phyloP scores from a whole-genome alignment of 2,113 vertebrate species.

The Phodopus roborovskii region DNA sequence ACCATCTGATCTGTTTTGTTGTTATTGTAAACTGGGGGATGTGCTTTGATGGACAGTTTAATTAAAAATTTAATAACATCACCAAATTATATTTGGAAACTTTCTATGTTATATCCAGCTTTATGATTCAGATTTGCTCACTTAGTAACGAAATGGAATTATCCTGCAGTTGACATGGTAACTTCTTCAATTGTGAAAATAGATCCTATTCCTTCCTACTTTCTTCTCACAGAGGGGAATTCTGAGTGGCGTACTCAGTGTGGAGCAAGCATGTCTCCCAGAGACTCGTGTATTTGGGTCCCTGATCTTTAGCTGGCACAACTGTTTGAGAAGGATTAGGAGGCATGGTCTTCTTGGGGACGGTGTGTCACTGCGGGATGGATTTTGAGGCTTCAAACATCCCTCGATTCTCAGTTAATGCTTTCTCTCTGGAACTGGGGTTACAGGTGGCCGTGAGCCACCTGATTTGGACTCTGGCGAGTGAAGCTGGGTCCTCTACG shows the following conservation, averaged over 20 bases:
- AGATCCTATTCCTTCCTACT: neutral
- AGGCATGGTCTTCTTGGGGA: neutral
- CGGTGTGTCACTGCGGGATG: neutral
- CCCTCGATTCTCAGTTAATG: neutral
- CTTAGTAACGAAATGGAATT: conserved; percentile 34
- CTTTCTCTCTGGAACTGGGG: neutral
- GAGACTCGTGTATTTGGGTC: neutral
- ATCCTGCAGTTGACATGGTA: neutral
- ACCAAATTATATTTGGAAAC: conserved; percentile 29
- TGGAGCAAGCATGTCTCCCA: neutral
- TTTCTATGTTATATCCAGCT: neutral
- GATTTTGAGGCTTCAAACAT: neutral
- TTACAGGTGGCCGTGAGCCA: neutral
- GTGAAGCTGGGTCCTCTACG: neutral
- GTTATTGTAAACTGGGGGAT: neutral
- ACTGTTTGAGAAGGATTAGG: neutral
- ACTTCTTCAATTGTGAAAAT: conserved; percentile 23
- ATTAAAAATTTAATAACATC: conserved; percentile 35
- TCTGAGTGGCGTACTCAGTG: neutral
- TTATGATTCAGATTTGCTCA: neutral
- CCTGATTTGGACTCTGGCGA: neutral
- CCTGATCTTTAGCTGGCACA: neutral
- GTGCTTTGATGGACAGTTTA: conserved; percentile 38
- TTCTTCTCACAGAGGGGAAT: neutral
- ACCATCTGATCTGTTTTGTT: neutral